Percentiles rank a stretch among this genome's conserved stretches.
Evolutionary conservation across 2,797 vertebrate species (phyloP).

Genomic region (Alosa sapidissima): DNA sequence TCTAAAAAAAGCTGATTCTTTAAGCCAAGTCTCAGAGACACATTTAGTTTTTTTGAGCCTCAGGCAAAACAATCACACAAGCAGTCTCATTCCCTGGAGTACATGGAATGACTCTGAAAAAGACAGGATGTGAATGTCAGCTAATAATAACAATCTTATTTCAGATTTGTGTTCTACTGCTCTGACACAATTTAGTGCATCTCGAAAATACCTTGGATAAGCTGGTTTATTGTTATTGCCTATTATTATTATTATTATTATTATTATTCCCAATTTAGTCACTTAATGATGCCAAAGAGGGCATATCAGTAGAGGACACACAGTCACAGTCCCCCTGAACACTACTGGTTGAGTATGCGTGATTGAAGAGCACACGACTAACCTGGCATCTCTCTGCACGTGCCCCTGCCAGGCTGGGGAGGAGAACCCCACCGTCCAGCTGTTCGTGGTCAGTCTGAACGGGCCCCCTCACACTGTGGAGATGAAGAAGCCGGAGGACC

Average conservation of each 20-base stretch:
- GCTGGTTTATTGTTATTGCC: neutral
- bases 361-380: neutral
- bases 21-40: neutral
- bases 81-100: neutral
- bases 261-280: too few species aligned
- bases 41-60: neutral
- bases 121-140: neutral
- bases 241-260: too few species aligned
- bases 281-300: neutral
- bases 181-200: neutral
- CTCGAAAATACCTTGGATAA: neutral
- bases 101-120: neutral
- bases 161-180: neutral
- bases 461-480: constrained; percentile 91
- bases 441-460: constrained; percentile 92
- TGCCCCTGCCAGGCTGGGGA: constrained; percentile 80
- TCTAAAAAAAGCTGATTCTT: neutral
- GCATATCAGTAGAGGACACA: neutral
- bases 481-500: constrained; percentile 92
- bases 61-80: neutral
- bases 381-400: constrained; percentile 20
- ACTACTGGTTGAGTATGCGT: neutral
- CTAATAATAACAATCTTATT: neutral
- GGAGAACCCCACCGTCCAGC: constrained; percentile 88
- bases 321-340: neutral